A percentile compares a stretch with the other conserved stretches of the same genome.
These are phyloP conservation scores for Myotis daubentonii DNA, from an alignment of 2,797 vertebrate species.

Conservation along the genomic window DNA sequence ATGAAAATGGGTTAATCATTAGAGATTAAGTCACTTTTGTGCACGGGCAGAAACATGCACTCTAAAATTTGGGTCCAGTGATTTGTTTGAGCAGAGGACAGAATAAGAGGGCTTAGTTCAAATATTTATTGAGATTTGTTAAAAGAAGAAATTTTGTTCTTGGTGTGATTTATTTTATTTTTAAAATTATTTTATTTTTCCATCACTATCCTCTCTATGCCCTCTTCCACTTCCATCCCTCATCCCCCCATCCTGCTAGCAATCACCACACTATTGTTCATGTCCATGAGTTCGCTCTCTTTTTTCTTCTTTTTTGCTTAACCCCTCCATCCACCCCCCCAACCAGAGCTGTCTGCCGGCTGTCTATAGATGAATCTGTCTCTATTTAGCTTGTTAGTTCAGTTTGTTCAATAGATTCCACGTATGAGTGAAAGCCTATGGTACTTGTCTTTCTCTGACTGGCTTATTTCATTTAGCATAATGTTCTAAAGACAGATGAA, in stretches of 20 bases:
- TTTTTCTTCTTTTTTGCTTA: background rate
- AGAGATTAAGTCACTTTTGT: background rate
- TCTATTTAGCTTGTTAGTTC: background rate
- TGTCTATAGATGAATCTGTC: background rate
- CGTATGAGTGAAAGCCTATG: background rate
- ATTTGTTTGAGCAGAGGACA: background rate
- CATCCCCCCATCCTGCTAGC: no score
- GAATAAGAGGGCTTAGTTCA: background rate
- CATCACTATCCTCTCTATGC: background rate
- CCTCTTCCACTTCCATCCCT: background rate
- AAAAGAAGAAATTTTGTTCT: background rate
- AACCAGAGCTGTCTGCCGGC: background rate
- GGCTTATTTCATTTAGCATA: background rate
- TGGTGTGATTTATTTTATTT: background rate
- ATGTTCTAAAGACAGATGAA: background rate
- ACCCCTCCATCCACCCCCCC: background rate
- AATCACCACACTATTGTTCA: background rate
- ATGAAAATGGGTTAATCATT: background rate
- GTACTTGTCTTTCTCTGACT: background rate
- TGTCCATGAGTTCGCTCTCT: background rate
- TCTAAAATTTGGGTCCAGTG: background rate
- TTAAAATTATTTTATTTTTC: background rate
- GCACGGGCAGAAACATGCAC: background rate
- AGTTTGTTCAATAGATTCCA: background rate
- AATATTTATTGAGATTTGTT: background rate